Conservation (phyloP, 2,113 vertebrate genomes). For the Nesospiza acunhae region DNA sequence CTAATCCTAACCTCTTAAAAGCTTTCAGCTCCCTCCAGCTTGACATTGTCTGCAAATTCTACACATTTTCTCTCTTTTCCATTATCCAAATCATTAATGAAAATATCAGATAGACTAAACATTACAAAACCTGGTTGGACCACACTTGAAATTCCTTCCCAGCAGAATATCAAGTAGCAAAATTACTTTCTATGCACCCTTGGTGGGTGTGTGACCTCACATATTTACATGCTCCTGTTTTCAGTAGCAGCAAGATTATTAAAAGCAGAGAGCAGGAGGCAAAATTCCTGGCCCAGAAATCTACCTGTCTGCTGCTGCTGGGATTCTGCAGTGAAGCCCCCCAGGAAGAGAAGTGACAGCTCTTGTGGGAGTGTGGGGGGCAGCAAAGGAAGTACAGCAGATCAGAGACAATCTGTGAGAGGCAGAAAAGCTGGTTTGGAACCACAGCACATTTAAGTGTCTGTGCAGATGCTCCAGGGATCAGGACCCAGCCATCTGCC, state of each 20-base stretch:
- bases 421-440: not conserved
- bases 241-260: not conserved
- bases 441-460: not conserved
- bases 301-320: not conserved
- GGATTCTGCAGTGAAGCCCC: not conserved
- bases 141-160: constrained; percentile 2
- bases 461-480: not conserved
- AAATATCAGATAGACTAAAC: constrained; percentile 59
- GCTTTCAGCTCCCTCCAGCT: constrained; percentile 17
- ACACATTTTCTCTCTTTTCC: constrained; percentile 26
- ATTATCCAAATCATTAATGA: constrained; percentile 34
- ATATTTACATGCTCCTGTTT: not conserved
- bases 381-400: not conserved
- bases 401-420: not conserved
- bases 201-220: not conserved
- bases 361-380: rapidly evolving
- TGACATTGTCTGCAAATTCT: constrained; percentile 1
- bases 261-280: not conserved
- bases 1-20: constrained; percentile 31
- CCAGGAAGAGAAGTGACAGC: not conserved
- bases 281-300: not conserved
- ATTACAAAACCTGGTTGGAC: not conserved
- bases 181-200: not conserved
- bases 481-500: not conserved
- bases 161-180: not conserved